Evolutionary conservation across 2,888 invertebrate species (phyloP), one percentile per base, ranked within the genome.

Genomic region (Cryptocephalus primarius): DNA sequence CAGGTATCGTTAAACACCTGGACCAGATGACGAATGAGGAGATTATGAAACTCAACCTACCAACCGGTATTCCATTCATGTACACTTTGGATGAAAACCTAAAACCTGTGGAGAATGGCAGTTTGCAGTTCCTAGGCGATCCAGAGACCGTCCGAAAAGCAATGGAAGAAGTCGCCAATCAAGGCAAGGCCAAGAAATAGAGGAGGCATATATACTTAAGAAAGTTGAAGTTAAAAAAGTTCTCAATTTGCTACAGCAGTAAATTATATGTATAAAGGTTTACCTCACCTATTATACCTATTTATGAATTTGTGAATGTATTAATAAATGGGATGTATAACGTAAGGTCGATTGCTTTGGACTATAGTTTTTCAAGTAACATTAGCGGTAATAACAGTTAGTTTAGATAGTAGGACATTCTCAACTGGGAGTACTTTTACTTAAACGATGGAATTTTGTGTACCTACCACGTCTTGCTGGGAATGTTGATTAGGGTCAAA

Each of bases 51-150:
- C 70, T 87, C 46, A 88, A 88, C 67, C 73, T 88, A 45, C 87
- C 87, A 1, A 87, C 86, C 50, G 85, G 86, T 48, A 86, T 88
- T 62, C 88, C 87, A 42, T 85, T 87, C 60, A 81, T 85, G 0
- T 88, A 87, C 59, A 82, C 85, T 59, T 72, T 87, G 55, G 83
- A 87, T 64, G 80, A 79, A 48, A 67, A 79, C 58, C 72, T 85
- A 65, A 78, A 81, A 54, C 83, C 85, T 0, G 74, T 83, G 0
- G 80, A 80, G 38, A 71, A 75, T 3, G 74, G 73, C 4, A 80
- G 82, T 22, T 78, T 84, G 77, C 75, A 80, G 57, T 87, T 86
- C 71, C 75, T 88, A 43, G 87, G 86, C 1, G 93, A 87, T 60
- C 81, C 83, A 55, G 83, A 85, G 64, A 84, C 84, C 1, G 83